These are phyloP conservation scores for Aegithalos caudatus DNA, from an alignment of 2,113 vertebrate species.

Conservation along the genomic window DNA sequence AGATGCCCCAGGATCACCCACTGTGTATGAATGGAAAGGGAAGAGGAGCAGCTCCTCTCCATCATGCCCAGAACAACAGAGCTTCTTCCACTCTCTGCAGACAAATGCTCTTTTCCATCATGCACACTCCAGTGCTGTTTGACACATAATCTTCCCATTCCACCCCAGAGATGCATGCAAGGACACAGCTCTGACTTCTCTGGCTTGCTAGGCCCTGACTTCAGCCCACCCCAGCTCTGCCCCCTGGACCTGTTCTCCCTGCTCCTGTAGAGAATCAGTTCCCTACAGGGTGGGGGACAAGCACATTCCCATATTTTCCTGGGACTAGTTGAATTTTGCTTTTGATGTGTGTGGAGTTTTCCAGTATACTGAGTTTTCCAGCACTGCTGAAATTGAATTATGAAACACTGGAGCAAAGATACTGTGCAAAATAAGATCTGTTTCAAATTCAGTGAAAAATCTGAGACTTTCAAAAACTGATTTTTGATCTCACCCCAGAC, in stretches of 20 bases:
- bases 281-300: too few species aligned
- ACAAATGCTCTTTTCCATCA: neutral
- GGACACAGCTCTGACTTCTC: fast-evolving
- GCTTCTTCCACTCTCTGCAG: neutral
- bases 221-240: neutral
- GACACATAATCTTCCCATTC: neutral
- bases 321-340: neutral
- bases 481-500: neutral
- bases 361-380: neutral
- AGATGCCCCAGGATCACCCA: neutral
- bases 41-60: neutral
- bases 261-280: fast-evolving
- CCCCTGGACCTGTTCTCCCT: neutral
- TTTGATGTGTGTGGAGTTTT: neutral
- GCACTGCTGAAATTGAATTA: neutral
- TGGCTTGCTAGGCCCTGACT: too few species aligned
- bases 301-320: neutral
- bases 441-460: neutral
- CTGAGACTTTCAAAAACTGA: fast-evolving
- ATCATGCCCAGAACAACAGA: too few species aligned
- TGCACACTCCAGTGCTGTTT: fast-evolving
- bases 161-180: neutral
- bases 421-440: neutral
- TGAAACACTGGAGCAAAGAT: neutral
- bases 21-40: neutral